Base-by-base conservation (phyloP, 2,113 vertebrate species). In the Chamaetylas fuelleborni region DNA sequence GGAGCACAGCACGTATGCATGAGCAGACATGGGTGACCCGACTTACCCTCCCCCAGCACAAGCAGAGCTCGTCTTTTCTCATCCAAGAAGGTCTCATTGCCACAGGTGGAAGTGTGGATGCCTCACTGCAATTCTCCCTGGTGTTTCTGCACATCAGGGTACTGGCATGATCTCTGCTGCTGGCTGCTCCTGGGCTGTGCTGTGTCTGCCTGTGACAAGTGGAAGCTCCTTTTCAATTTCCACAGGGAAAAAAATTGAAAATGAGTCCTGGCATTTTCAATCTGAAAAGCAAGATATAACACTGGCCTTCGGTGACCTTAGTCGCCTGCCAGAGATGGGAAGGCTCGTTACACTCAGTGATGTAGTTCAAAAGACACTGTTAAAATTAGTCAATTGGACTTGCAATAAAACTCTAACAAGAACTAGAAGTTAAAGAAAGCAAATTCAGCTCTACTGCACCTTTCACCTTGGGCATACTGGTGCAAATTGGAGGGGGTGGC, bases 1-100 rank as follows among this genome's bases (percentile, higher is more conserved):
- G 5, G 25, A 61, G 58, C 34, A 23, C 2, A 33, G 38, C 34
- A 16, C 10, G 36, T 36, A 11, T n/a, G 12, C 0, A 0, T 16
- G 23, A 23, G 13, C 3, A 11, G 71, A 31, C 0, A 0, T 38
- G 58, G 26, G 48, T 57, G 67, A 45, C 54, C 25, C 6, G 6
- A 65, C 28, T 54, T 34, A 57, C 26, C 10, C 31, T 82, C 5
- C 43, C 69, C 24, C 58, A 69, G 36, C 58, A 51, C 33, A 47
- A 60, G 11, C 23, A 72, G 42, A 62, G 33, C 34, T 83, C 3
- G 0, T 57, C 31, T 34, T 47, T 51, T 61, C 80, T 77, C 43
- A 51, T 38, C 34, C 4, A 6, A 45, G 29, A 48, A 80, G 4
- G 28, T 48, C 42, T 54, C 2, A 5, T 7, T 72, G 38, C 14